Base-by-base conservation (phyloP, 2,888 invertebrate genomes). In the Amiota mariae region DNA sequence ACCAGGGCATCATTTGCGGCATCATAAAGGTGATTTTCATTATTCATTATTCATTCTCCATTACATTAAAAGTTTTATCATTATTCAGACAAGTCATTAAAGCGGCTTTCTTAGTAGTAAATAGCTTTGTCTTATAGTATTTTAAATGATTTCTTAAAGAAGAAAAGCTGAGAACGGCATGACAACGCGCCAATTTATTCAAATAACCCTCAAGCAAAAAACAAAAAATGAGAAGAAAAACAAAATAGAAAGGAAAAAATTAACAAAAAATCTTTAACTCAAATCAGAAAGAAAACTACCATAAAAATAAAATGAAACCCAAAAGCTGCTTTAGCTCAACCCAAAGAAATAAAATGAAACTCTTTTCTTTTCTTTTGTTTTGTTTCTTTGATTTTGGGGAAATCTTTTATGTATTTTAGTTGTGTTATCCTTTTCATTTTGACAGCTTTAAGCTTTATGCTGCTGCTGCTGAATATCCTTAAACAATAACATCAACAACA, bases 11-110 rank as follows among this genome's bases (percentile, higher is more conserved):
- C 93, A 94, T 81, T 91, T 93, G 86, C 91, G 94, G 85, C 94
- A 94, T 89, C 94, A 94, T 88, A 92, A 93, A 94, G 94, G 94
- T 94, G 91, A 92, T 91, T 82, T 64, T 15, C 11, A 12, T 12
- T 20, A 59, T 59, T 59, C 18, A 59, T 54, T 10, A 1, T 24
- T 24, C 24, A 24, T 24, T 24, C 24, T 24, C 24, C 54, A n/a
- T 8, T 15, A n/a, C 15, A 15, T 54, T 54, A 24, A 2, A 24
- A 24, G 24, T 24, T 2, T 24, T 24, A 9, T 54, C n/a, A 54
- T n/a, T n/a, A 66, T 66, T 46, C 46, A n/a, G 36, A 9, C 9
- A 47, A 61, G 46, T 66, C n/a, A 63, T 63, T 77, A 73, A 77
- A 77, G 51, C 70, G 77, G 36, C 67, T 76, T 73, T 36, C 46